These are phyloP conservation scores for Ophthalmolycus amberensis DNA, from an alignment of 2,113 vertebrate species.

Conservation along the genomic window DNA sequence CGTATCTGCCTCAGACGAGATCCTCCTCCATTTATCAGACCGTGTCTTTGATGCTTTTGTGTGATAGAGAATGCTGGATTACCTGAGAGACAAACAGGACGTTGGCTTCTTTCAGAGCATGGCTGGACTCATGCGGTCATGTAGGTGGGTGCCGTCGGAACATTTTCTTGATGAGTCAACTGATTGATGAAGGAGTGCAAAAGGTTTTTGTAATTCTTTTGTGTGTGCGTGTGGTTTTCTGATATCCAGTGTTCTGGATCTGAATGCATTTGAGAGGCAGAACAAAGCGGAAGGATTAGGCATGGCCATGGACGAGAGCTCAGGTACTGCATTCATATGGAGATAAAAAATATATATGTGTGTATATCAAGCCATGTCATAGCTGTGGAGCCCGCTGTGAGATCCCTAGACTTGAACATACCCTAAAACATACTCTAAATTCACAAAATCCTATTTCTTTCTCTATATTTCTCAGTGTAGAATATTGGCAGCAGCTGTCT, in stretches of 20 bases:
- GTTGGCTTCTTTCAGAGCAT: slow-evolving; percentile 95
- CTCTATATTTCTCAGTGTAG: not conserved
- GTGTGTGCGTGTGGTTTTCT: slow-evolving; percentile 13
- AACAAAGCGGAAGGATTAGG: slow-evolving; percentile 98
- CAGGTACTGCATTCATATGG: slow-evolving; percentile 86
- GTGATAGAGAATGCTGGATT: slow-evolving; percentile 95
- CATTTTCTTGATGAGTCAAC: not conserved
- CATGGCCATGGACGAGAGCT: slow-evolving; percentile 92
- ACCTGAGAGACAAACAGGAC: slow-evolving; percentile 92
- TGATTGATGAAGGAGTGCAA: not conserved
- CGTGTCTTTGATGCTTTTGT: slow-evolving; percentile 60
- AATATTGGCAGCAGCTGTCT: slow-evolving; percentile 15
- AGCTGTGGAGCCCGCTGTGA: slow-evolving; percentile 38
- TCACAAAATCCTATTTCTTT: slow-evolving; percentile 9
- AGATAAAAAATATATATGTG: slow-evolving; percentile 34
- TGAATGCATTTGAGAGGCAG: slow-evolving; percentile 96
- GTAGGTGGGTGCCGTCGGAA: slow-evolving; percentile 85
- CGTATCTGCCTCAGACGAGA: slow-evolving; percentile 9
- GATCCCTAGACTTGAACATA: slow-evolving; percentile 32
- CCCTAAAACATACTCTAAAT: slow-evolving; percentile 1
- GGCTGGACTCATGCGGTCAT: slow-evolving; percentile 92
- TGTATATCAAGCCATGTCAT: slow-evolving; percentile 44
- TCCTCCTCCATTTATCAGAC: not conserved
- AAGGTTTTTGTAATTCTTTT: slow-evolving; percentile 23
- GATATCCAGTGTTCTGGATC: slow-evolving; percentile 90